phyloP scores from a whole-genome alignment of 2,797 vertebrate species.

The Esox masquinongy region DNA sequence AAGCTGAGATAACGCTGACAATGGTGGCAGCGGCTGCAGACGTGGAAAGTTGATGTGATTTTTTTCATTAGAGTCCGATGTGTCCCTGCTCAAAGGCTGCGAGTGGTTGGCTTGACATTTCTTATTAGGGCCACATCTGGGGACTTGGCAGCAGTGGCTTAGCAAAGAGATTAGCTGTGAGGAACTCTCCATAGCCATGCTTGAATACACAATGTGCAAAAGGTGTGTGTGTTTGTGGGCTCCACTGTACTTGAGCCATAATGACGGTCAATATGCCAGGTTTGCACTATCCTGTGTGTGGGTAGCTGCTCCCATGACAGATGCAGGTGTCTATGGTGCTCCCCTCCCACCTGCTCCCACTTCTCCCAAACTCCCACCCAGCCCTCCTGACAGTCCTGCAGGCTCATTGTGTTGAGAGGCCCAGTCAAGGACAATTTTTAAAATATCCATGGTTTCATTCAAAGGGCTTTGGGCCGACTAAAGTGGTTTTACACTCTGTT shows the following conservation, averaged over 20 bases:
- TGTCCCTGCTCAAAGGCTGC: conserved; percentile 30
- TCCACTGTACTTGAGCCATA: background rate
- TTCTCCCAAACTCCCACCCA: background rate
- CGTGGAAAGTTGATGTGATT: conserved; percentile 9
- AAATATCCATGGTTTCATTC: background rate
- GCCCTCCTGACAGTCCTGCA: background rate
- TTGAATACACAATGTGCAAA: conserved; percentile 6
- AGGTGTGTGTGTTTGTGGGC: background rate
- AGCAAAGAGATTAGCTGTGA: conserved; percentile 41
- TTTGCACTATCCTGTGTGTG: background rate
- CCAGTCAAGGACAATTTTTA: background rate
- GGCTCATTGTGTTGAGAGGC: background rate
- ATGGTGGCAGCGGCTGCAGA: background rate
- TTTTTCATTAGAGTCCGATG: conserved; percentile 24
- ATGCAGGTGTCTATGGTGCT: background rate
- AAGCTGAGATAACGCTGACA: background rate
- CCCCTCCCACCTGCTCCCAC: background rate
- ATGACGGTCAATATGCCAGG: background rate
- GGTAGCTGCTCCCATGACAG: background rate
- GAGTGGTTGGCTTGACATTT: conserved; percentile 45
- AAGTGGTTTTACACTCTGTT: background rate
- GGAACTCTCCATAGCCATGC: conserved; percentile 26
- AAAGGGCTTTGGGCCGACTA: background rate
- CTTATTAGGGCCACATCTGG: conserved; percentile 54
- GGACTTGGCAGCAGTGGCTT: conserved; percentile 30